Evolutionary conservation across 2,113 vertebrate species (phyloP), one percentile per base, ranked within the genome.

Genomic region (Tamias sibiricus): DNA sequence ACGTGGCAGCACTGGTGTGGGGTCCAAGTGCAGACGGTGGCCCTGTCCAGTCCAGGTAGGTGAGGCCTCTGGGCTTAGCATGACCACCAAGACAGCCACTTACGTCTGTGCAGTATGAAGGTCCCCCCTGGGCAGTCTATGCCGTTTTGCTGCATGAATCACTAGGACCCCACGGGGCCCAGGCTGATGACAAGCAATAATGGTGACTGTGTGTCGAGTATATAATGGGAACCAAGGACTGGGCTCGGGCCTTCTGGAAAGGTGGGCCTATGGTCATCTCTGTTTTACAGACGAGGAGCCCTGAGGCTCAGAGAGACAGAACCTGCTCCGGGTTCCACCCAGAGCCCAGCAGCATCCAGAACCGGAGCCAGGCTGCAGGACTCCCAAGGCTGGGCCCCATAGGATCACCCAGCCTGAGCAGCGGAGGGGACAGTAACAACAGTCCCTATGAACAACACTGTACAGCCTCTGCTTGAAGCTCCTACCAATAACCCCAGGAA

Each of bases 181-280:
- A 57, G 40, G 75, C 91, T 8, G 17, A 52, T 22, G 13, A 20
- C 6, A 6, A 9, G 80, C n/a, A 32, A 19, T 7, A 59, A 28
- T 1, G 8, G 62, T 0, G 0, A 40, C 52, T 12, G 16, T 16
- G 44, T 0, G 16, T 1, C 0, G 3, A 81, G 35, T 20, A 24
- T 0, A 8, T 0, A 6, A 22, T 37, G 0, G 3, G 26, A 42
- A 49, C 42, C 19, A 2, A 30, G 40, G 8, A 4, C 44, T 14
- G 52, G 19, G 17, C 11, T 77, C 1, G 4, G 62, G 72, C 30
- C 26, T 11, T 30, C 52, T 10, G 9, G 57, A 76, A 69, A 64
- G 2, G 30, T 16, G 24, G 57, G 2, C 19, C 40, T 22, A 14
- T 47, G 11, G 2, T 84, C 12, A 49, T 2, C 24, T 42, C 75